Evolutionary conservation across 2,888 invertebrate genomes (phyloP), one percentile per base, ranked within the genome.

Genomic region (Andrena dorsata): DNA sequence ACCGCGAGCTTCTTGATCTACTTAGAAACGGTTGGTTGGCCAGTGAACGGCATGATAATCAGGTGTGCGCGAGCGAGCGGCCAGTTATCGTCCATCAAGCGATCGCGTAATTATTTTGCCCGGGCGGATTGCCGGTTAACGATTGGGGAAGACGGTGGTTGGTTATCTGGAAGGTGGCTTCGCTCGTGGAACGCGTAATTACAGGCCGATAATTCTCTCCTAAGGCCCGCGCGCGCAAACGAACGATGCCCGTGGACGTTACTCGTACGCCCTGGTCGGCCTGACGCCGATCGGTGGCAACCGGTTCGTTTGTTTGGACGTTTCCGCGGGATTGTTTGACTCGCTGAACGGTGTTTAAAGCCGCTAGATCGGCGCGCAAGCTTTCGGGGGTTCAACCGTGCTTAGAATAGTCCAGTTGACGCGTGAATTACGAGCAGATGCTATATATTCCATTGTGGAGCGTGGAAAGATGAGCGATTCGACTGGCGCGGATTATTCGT

Each of bases 141-240:
- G 83, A 80, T 89, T 88, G 83, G 76, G 83, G 80, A 77, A 41
- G 66, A 81, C 65, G 80, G 81, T 75, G 81, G 81, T 63, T 72
- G 64, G 58, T 49, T 53, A 63, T 69, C 86, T 90, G 90, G 90
- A 91, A 90, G 88, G 84, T 89, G 88, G 88, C 87, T 90, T 89
- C 89, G 89, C 86, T 82, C 23, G 86, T 87, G 89, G 88, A 91
- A 88, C 82, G 88, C 91, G 90, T 92, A 93, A 93, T 93, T 92
- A 92, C 90, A 90, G 90, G 76, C 89, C 89, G 90, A 93, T 92
- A 90, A 90, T 91, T 91, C 91, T 88, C 86, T 90, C 90, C 91
- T 93, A 93, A 93, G 92, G 91, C 91, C 53, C 53, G 49, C 53
- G 28, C 28, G 58, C 56, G 23, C 8, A 26, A 5, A 41, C 41